phyloP scores from a whole-genome alignment of 2,113 vertebrate genomes.

The Coracopsis vasa region DNA sequence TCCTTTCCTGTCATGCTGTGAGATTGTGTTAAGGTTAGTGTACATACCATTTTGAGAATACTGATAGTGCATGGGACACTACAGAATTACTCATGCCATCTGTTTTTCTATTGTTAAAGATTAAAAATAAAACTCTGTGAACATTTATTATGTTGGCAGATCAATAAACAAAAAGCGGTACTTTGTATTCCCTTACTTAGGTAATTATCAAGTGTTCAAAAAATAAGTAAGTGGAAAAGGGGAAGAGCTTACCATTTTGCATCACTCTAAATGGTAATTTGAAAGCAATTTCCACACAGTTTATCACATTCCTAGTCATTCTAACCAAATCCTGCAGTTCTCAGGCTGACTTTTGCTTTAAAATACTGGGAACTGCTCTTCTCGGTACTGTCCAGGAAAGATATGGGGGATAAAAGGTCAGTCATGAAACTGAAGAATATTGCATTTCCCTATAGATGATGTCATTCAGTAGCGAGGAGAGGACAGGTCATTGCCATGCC shows the following conservation, averaged over 20 bases:
- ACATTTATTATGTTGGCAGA: slow-evolving; percentile 27
- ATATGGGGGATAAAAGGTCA: not conserved
- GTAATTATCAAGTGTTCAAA: not conserved
- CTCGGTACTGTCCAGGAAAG: not conserved
- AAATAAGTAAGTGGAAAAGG: not conserved
- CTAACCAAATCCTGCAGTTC: not conserved
- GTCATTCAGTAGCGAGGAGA: not conserved
- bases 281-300: not conserved
- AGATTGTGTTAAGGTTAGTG: not conserved
- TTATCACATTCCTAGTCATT: not conserved
- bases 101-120: slow-evolving; percentile 47
- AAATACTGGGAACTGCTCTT: not conserved
- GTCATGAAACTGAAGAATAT: not conserved
- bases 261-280: not conserved
- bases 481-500: not conserved
- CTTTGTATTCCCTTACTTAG: slow-evolving; percentile 3
- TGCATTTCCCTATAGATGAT: not conserved
- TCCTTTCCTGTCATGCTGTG: not conserved
- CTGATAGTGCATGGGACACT: not conserved
- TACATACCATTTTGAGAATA: not conserved
- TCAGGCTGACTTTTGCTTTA: not conserved
- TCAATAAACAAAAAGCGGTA: not conserved
- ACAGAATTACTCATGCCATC: slow-evolving; percentile 3
- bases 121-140: slow-evolving; percentile 4
- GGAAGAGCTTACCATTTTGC: not conserved